Evolutionary conservation across 53 echinoderm and acorn worm species (phyloP).

Genomic region (Paracentrotus lividus): DNA sequence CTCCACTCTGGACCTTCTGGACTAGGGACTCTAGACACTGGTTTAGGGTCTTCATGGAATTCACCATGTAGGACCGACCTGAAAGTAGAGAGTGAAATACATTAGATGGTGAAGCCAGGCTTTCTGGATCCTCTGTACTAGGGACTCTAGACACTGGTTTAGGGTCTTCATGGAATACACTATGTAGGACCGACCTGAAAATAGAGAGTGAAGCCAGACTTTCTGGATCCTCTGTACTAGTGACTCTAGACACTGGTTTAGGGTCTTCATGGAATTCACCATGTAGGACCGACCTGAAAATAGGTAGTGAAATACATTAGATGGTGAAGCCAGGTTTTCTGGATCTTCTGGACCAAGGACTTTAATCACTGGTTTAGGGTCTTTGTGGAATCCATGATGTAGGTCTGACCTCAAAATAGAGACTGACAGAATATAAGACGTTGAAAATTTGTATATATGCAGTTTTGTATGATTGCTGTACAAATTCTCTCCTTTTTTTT

Average conservation of each 20-base stretch:
- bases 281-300: constrained; percentile 89
- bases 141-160: constrained; percentile 95
- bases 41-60: constrained; percentile 95
- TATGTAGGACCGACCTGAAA: constrained; percentile 86
- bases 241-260: constrained; percentile 97
- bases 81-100: not conserved
- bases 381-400: constrained; percentile 91
- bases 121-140: constrained; percentile 96
- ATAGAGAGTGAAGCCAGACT: constrained; percentile 1
- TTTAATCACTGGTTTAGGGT: constrained; percentile 97
- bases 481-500: too few species aligned
- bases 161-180: constrained; percentile 95
- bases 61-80: constrained; percentile 96
- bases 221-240: constrained; percentile 98
- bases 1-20: constrained; percentile 99
- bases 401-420: constrained; percentile 79
- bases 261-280: constrained; percentile 94
- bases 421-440: not conserved
- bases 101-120: not conserved
- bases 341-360: constrained; percentile 94
- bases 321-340: constrained; percentile 73
- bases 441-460: too few species aligned
- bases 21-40: constrained; percentile 96
- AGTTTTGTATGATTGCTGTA: too few species aligned
- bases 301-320: not conserved